Percentiles rank a stretch among this genome's conserved stretches.
Conservation (phyloP, 2,113 vertebrate species). For the Rafetus swinhoei region DNA sequence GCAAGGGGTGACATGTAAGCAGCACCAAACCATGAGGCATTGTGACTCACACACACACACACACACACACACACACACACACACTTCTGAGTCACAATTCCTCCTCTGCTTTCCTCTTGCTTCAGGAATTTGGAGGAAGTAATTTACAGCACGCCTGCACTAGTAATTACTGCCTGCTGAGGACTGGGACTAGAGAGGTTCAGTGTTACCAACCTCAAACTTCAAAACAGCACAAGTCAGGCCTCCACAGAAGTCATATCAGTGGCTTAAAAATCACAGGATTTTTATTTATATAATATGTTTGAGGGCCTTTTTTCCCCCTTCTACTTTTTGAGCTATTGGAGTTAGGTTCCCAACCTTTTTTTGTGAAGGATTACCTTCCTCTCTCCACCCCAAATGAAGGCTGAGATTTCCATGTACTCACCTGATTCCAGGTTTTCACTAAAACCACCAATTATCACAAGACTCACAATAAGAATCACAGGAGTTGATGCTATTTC, state of each 20-base stretch:
- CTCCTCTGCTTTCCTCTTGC: slow-evolving; percentile 44
- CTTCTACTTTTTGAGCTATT: not conserved
- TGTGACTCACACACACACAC: slow-evolving; percentile 26
- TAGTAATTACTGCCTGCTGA: not conserved
- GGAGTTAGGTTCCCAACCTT: not conserved
- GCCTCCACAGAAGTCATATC: not conserved
- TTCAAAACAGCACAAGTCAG: slow-evolving; percentile 49
- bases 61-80: not conserved
- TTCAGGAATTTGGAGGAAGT: slow-evolving; percentile 31
- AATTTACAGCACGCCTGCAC: not conserved
- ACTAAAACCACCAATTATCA: not conserved
- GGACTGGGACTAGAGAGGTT: slow-evolving; percentile 6
- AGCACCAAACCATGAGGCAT: not conserved
- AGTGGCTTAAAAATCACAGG: slow-evolving; percentile 30
- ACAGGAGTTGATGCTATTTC: rapidly evolving
- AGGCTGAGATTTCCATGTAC: not conserved
- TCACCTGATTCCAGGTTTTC: not conserved
- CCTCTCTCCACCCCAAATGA: not conserved
- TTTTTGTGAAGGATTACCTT: not conserved
- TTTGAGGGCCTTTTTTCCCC: not conserved
- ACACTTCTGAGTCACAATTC: slow-evolving; percentile 43
- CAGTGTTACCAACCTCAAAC: slow-evolving; percentile 9
- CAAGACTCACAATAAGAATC: not conserved
- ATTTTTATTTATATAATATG: slow-evolving; percentile 51
- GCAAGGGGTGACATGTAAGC: not conserved